phyloP scores from a whole-genome alignment of 2,113 vertebrate genomes.

The Callipepla californica region DNA sequence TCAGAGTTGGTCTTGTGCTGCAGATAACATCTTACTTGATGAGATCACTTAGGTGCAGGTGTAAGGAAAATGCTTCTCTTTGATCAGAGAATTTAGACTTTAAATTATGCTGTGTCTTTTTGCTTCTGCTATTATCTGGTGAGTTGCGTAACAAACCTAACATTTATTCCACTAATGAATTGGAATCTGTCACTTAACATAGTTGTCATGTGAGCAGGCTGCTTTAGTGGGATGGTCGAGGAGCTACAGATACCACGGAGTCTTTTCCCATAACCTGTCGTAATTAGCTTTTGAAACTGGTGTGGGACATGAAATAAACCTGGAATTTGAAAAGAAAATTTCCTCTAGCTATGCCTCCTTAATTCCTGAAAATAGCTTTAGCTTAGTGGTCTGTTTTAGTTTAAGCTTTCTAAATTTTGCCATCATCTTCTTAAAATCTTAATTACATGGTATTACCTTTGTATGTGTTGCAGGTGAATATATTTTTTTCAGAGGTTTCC shows the following conservation, averaged over 20 bases:
- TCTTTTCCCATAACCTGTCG: neutral
- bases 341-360: fast-evolving
- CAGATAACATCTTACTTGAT: neutral
- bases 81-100: neutral
- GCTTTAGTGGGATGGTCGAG: neutral
- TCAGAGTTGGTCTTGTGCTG: neutral
- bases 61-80: neutral
- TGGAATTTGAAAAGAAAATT: neutral
- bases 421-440: neutral
- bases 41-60: fast-evolving
- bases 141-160: neutral
- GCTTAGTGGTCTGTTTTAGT: neutral
- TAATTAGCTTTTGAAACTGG: neutral
- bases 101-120: neutral
- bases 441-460: neutral
- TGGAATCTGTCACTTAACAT: neutral
- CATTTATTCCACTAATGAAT: neutral
- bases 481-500: neutral
- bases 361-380: neutral
- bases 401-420: neutral
- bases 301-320: neutral
- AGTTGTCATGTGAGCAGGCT: neutral
- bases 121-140: neutral
- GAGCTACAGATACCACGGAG: neutral
- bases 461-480: neutral